Conservation (phyloP, 2,888 invertebrate species). For the Cheilosia vulpina region DNA sequence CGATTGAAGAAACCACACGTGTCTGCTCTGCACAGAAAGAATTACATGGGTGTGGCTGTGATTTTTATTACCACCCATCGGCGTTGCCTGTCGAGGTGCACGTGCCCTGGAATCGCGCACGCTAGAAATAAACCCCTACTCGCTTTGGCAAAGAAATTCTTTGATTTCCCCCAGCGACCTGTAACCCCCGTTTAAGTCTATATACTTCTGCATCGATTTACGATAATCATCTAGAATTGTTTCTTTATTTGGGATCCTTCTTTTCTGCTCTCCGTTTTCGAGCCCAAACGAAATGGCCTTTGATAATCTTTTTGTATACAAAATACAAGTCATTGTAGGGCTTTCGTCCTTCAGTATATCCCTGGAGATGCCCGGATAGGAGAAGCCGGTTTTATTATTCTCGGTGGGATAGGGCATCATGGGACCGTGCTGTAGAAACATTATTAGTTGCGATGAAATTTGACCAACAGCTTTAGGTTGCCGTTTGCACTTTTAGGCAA, state of each 20-base stretch:
- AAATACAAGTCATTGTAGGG: neutral
- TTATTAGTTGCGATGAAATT: slow-evolving; percentile 18
- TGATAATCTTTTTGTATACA: slow-evolving; percentile 28
- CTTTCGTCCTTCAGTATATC: slow-evolving; percentile 15
- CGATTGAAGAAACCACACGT: slow-evolving; percentile 28
- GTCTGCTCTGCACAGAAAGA: neutral
- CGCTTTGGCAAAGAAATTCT: slow-evolving; percentile 19
- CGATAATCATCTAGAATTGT: slow-evolving; percentile 42
- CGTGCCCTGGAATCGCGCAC: neutral
- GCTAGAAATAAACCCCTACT: slow-evolving; percentile 22
- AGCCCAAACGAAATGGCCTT: slow-evolving; percentile 4
- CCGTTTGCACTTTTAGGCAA: slow-evolving; percentile 20
- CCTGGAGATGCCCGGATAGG: slow-evolving; percentile 47
- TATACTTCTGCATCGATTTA: neutral
- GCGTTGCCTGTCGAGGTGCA: slow-evolving; percentile 2
- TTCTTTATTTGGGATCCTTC: slow-evolving; percentile 25
- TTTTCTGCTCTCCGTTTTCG: neutral
- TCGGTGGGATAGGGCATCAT: neutral
- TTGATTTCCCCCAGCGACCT: neutral
- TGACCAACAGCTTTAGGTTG: neutral
- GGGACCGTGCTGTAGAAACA: slow-evolving; percentile 14
- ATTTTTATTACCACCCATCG: slow-evolving; percentile 23
- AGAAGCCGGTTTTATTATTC: neutral
- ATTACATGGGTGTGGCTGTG: neutral
- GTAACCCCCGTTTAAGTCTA: too few species aligned